phyloP scores from a whole-genome alignment of 1,140 invertebrate genomes.

The Papilio xuthus region DNA sequence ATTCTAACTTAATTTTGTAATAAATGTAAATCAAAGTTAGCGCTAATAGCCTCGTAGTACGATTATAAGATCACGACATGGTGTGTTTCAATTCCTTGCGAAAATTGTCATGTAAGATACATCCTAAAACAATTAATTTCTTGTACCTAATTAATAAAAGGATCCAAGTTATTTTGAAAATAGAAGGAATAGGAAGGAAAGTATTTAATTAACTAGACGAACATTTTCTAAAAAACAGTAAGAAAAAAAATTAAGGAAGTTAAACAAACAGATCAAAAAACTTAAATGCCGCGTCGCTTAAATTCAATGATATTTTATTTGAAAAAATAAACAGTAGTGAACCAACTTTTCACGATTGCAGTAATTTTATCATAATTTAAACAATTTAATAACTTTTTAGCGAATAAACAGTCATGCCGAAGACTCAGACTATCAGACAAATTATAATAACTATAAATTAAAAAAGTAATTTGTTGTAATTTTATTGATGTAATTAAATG shows the following conservation, averaged over 20 bases:
- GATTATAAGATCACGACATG: too few relatives aligned
- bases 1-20: slow-evolving; percentile 8
- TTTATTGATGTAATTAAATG: slow-evolving; percentile 18
- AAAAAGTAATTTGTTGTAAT: neutral
- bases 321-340: neutral
- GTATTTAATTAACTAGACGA: neutral
- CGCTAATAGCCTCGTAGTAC: neutral
- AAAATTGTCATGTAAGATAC: too few relatives aligned
- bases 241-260: neutral
- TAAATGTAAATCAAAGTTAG: neutral
- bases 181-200: neutral
- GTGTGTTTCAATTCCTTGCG: too few relatives aligned
- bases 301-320: neutral
- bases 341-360: neutral
- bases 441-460: neutral
- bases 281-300: neutral
- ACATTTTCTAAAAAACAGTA: too few relatives aligned
- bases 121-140: too few relatives aligned
- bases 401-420: neutral
- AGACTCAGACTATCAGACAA: neutral
- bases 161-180: too few relatives aligned
- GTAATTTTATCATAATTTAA: neutral
- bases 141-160: too few relatives aligned
- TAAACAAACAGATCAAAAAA: neutral
- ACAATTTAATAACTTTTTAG: too few relatives aligned